Evolutionary conservation across 2,888 invertebrate genomes (phyloP), one percentile per base, ranked within the genome.

Genomic region (Esperia sulphurella): DNA sequence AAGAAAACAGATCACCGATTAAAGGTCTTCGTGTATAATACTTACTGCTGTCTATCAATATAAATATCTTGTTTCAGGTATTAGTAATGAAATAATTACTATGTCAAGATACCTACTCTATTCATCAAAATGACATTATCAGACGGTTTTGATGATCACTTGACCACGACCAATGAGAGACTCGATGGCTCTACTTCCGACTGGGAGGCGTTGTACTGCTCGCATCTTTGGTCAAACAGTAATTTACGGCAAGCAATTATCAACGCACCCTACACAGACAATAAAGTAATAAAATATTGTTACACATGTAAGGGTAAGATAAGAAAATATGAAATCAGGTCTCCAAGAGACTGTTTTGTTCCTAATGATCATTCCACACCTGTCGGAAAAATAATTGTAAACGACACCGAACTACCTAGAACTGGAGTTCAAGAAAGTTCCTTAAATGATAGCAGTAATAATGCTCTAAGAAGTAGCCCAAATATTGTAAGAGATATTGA

Each of bases 351-450:
- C 45, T 69, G 49, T 53, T 88, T 89, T 61, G 58, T 65, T 57
- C 89, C 89, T 38, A 71, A 71, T 53, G 74, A 66, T 61, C 80
- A 84, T 76, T 88, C 89, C 52, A 88, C 89, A 54, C 88, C 89
- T 45, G 79, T 77, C 52, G 55, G 60, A 47, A 72, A 71, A 65
- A 43, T 46, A 47, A 48, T 48, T 41, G 45, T 37, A 28, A 57
- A 50, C 52, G 49, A 55, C 21, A 39, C 35, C 6, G 54, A 53
- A 46, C 43, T 47, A 9, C 41, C 46, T 21, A 46, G 55, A 51
- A 65, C 59, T 51, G 35, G 63, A 50, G 52, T 52, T 38, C 56
- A 54, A 58, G 68, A 69, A 51, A 65, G 64, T 50, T 54, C 58
- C 41, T 53, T 65, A 47, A 64, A 68, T 52, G 68, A 61, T 44